Evolutionary conservation across 2,888 invertebrate species (phyloP).

Genomic region (Luperina nickerlii): DNA sequence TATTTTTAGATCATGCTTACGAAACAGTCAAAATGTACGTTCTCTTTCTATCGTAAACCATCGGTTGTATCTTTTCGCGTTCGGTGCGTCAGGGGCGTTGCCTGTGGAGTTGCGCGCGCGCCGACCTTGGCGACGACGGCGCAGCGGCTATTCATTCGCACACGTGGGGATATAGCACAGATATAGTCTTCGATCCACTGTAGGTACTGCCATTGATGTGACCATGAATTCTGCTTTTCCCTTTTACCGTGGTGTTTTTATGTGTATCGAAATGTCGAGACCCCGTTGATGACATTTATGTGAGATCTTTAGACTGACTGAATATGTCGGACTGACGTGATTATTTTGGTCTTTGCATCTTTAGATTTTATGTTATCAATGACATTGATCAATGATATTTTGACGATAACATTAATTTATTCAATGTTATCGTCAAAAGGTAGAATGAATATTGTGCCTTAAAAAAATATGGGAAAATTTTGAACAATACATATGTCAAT

Average conservation of each 20-base stretch:
- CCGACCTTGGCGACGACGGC: constrained; percentile 67
- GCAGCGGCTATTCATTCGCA: constrained; percentile 53
- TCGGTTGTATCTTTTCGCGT: constrained; percentile 34
- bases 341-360: not conserved
- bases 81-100: not conserved
- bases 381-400: not conserved
- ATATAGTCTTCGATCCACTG: constrained; percentile 51
- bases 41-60: constrained; percentile 47
- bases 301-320: not conserved
- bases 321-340: not conserved
- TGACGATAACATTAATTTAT: too few relatives aligned
- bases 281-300: not conserved
- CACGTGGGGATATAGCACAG: constrained; percentile 65
- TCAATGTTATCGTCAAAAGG: too few relatives aligned
- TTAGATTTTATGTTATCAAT: not conserved
- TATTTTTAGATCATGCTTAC: not conserved
- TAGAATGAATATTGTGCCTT: not conserved
- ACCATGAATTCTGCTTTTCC: constrained; percentile 4
- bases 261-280: not conserved
- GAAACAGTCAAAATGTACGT: constrained; percentile 25
- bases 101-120: constrained; percentile 10
- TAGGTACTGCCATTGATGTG: constrained; percentile 31
- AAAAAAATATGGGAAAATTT: not conserved
- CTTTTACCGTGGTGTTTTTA: constrained; percentile 7
- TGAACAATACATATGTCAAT: not conserved